Percentiles rank a stretch among this genome's conserved stretches.
phyloP scores from a whole-genome alignment of 2,797 vertebrate species.

The Onychomys torridus region DNA sequence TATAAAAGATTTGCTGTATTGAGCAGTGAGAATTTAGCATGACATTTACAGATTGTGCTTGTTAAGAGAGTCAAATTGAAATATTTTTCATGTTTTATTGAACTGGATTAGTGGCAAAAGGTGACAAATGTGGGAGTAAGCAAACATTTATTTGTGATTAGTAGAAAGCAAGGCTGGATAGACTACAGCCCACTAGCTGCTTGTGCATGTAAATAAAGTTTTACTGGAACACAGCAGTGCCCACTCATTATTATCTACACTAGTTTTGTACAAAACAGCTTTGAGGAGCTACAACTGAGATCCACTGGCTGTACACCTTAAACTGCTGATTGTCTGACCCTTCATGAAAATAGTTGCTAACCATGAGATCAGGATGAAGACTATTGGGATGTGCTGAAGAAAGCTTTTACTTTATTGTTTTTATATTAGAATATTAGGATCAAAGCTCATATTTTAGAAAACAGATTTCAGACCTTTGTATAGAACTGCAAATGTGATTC shows the following conservation, averaged over 20 bases:
- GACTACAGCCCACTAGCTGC: neutral
- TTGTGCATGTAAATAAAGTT: slow-evolving; percentile 49
- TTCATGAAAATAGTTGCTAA: slow-evolving; percentile 7
- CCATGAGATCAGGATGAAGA: neutral
- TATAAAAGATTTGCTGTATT: slow-evolving; percentile 32
- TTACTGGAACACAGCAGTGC: neutral
- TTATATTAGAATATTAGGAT: neutral
- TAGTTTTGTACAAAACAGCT: neutral
- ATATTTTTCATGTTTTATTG: slow-evolving; percentile 14
- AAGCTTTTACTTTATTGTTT: slow-evolving; percentile 36
- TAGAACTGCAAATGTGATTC: slow-evolving; percentile 28
- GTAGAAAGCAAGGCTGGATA: too few relatives aligned
- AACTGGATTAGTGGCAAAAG: slow-evolving; percentile 10
- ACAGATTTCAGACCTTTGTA: slow-evolving; percentile 34
- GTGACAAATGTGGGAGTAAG: neutral
- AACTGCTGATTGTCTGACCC: neutral
- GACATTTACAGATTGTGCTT: slow-evolving; percentile 22
- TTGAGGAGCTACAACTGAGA: neutral
- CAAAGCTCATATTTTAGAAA: slow-evolving; percentile 25
- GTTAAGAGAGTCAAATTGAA: neutral
- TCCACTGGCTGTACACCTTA: neutral
- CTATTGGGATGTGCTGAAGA: neutral
- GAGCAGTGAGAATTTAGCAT: neutral
- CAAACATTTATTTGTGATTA: neutral
- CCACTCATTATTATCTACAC: neutral